phyloP scores from a whole-genome alignment of 2,888 invertebrate genomes.

The Hipparchia sbordonii region DNA sequence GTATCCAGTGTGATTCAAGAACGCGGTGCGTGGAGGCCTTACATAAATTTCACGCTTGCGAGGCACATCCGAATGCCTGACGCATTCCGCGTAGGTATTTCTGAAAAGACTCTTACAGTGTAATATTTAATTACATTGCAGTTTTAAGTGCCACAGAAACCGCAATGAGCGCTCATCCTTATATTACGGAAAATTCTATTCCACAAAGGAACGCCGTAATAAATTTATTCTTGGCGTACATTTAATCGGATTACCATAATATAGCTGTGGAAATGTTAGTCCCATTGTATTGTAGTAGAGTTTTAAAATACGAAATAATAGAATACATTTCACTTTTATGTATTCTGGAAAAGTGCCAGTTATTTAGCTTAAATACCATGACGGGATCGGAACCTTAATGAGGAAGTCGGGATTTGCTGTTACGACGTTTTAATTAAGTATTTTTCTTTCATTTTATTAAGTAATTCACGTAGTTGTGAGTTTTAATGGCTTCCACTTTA shows the following conservation, averaged over 20 bases:
- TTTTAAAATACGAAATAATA: slow-evolving; percentile 27
- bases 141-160: not conserved
- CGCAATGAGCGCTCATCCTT: slow-evolving; percentile 6
- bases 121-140: not conserved
- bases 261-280: slow-evolving; percentile 22
- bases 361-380: slow-evolving; percentile 58
- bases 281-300: slow-evolving; percentile 15
- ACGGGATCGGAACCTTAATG: slow-evolving; percentile 48
- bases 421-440: slow-evolving; percentile 35
- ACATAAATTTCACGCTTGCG: too few species aligned
- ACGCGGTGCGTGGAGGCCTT: too few species aligned
- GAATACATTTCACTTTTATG: slow-evolving; percentile 37
- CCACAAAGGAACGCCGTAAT: slow-evolving; percentile 24
- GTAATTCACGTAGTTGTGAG: slow-evolving; percentile 3
- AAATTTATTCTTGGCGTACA: slow-evolving; percentile 25
- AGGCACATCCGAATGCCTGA: too few species aligned
- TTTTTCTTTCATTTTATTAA: slow-evolving; percentile 23
- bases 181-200: slow-evolving; percentile 2
- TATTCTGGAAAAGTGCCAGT: slow-evolving; percentile 53
- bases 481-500: slow-evolving; percentile 4
- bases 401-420: slow-evolving; percentile 37
- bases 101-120: not conserved
- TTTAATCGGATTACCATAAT: slow-evolving; percentile 28
- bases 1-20: too few species aligned
- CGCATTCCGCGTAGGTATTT: not conserved